Percentiles rank a stretch among this genome's conserved stretches.
Conservation (phyloP, 2,888 invertebrate genomes). For the Monochamus alternatus region DNA sequence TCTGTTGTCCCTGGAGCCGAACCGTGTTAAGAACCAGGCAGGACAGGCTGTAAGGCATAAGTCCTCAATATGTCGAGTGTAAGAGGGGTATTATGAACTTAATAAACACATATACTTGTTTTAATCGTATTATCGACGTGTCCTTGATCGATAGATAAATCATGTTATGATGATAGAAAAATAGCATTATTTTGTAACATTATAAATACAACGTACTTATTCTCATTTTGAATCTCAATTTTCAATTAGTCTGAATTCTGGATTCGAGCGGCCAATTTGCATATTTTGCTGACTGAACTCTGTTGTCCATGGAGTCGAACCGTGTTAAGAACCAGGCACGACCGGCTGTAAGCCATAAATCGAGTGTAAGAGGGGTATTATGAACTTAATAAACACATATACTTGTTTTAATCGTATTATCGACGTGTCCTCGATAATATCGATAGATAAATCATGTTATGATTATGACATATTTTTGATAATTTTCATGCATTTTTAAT, state of each 20-base stretch:
- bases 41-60: not conserved
- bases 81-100: no score
- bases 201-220: no score
- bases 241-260: slow-evolving; percentile 43
- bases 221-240: not conserved
- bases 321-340: slow-evolving; percentile 22
- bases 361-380: no score
- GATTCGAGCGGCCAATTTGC: slow-evolving; percentile 43
- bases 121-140: not conserved
- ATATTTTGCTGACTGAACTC: slow-evolving; percentile 47
- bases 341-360: not conserved
- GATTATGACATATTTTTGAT: no score
- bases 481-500: no score
- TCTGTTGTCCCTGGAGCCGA: slow-evolving; percentile 39
- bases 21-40: slow-evolving; percentile 25
- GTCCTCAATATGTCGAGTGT: not conserved
- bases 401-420: not conserved
- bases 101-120: not conserved
- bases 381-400: not conserved
- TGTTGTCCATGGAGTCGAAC: slow-evolving; percentile 38
- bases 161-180: no score
- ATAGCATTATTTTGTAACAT: no score
- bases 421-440: not conserved
- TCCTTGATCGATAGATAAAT: no score
- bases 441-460: no score